phyloP scores from a whole-genome alignment of 53 echinoderm and acorn worm species.

The Holothuria leucospilota region DNA sequence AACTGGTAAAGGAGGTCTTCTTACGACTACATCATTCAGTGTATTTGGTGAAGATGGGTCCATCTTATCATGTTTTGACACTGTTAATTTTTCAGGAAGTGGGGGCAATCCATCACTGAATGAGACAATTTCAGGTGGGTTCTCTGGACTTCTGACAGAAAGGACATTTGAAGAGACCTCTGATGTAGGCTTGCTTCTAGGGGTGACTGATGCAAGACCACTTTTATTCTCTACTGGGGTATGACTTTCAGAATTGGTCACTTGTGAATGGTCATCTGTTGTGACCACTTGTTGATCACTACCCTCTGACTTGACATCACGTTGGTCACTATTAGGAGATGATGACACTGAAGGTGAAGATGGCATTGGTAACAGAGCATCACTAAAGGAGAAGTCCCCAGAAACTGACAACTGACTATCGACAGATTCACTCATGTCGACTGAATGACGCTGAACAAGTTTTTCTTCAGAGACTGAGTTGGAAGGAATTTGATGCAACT shows the following conservation, averaged over 20 bases:
- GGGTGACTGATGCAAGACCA: not conserved
- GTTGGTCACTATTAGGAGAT: too few relatives aligned
- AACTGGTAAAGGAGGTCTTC: not conserved
- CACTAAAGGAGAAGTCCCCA: slow-evolving; percentile 34
- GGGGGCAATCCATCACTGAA: not conserved
- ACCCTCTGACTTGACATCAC: too few relatives aligned
- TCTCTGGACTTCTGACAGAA: not conserved
- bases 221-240: not conserved
- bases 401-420: not conserved
- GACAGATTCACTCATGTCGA: not conserved
- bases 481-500: not conserved
- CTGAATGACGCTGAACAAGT: not conserved
- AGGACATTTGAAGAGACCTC: not conserved
- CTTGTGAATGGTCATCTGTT: too few relatives aligned
- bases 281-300: too few relatives aligned
- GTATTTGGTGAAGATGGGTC: not conserved
- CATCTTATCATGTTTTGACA: not conserved
- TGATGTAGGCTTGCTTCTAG: not conserved
- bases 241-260: not conserved
- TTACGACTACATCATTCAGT: not conserved
- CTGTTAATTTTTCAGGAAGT: not conserved
- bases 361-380: slow-evolving; percentile 12
- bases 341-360: not conserved
- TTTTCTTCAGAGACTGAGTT: not conserved
- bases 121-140: not conserved